Percentiles rank a stretch among this genome's conserved stretches.
phyloP scores from a whole-genome alignment of 2,888 invertebrate species.

The Synergus laeviventris region DNA sequence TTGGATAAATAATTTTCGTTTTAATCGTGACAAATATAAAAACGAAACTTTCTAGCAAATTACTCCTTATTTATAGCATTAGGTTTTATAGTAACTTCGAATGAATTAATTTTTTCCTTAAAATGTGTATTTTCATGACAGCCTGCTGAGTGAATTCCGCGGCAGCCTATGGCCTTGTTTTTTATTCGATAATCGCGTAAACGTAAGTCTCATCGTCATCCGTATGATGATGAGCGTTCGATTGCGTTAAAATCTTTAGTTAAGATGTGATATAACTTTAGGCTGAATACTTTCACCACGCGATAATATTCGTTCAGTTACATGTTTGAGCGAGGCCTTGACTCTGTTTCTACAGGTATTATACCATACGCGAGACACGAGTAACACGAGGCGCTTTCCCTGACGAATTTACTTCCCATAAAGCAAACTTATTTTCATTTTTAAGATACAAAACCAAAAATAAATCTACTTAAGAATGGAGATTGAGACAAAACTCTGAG shows the following conservation, averaged over 20 bases:
- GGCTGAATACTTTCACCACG: slow-evolving; percentile 54
- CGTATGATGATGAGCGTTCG: slow-evolving; percentile 41
- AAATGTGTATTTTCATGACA: too few species aligned
- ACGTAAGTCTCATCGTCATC: slow-evolving; percentile 40
- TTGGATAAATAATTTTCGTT: too few species aligned
- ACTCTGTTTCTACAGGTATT: slow-evolving; percentile 54
- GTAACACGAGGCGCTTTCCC: slow-evolving; percentile 50
- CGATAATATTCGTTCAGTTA: slow-evolving; percentile 55
- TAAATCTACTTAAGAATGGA: background rate
- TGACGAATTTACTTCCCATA: slow-evolving; percentile 39
- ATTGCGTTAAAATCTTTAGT: slow-evolving; percentile 49
- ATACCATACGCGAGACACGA: background rate
- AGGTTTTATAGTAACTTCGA: too few species aligned
- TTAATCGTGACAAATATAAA: too few species aligned
- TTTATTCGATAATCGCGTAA: slow-evolving; percentile 22
- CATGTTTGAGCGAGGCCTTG: slow-evolving; percentile 57
- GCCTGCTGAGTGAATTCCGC: too few species aligned
- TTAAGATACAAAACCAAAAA: background rate
- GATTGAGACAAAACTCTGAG: background rate
- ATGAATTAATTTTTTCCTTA: too few species aligned
- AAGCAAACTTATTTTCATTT: slow-evolving; percentile 27
- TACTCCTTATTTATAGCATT: too few species aligned
- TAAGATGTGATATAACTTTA: slow-evolving; percentile 56
- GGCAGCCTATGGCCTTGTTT: slow-evolving; percentile 17
- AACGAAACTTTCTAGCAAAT: too few species aligned